Base-by-base conservation (phyloP, 2,113 vertebrate species). In the Nothocercus julius region DNA sequence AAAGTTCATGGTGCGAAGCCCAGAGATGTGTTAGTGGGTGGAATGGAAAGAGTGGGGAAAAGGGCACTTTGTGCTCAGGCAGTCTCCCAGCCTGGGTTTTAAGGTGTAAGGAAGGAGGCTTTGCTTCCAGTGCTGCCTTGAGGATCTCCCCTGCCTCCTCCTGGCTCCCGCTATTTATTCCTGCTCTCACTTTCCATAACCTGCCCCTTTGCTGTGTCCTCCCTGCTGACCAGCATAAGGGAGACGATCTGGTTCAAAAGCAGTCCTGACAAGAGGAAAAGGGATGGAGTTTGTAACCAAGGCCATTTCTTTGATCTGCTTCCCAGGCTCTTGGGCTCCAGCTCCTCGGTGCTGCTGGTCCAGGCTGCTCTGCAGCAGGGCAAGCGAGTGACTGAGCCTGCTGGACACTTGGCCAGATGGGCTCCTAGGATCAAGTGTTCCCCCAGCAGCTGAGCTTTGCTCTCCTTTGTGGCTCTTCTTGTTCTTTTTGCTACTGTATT, bases 381-480 rank as follows among this genome's bases (percentile, higher is more conserved):
- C 30, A 62, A 62, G 20, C 15, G 53, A 76, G 40, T 30, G 7
- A 11, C 24, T 38, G 27, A 87, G 20, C 58, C 20, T 1, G 5
- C 22, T 1, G 4, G 28, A 34, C n/a, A 18, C 1, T 0, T 0
- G 2, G 27, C 49, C 54, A 40, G 47, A 32, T 11, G 54, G 59
- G 30, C 18, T 70, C 7, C 22, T 56, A 21, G 27, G 7, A 27
- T 82, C 27, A 28, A 20, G 21, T 17, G 47, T 51, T 22, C 25
- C 34, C 25, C 61, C 28, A 63, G 11, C 17, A 89, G 8, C 15
- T 84, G 36, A 51, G 40, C n/a, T 6, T 82, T 58, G 8, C 44
- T 84, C 47, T 81, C 69, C 34, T 88, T 90, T 63, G 56, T 25
- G 49, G 70, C 53, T 77, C 13, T 75, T 90, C n/a, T 73, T 87